These are phyloP conservation scores for Malurus splendens DNA, from an alignment of 2,797 vertebrate species.

Conservation along the genomic window DNA sequence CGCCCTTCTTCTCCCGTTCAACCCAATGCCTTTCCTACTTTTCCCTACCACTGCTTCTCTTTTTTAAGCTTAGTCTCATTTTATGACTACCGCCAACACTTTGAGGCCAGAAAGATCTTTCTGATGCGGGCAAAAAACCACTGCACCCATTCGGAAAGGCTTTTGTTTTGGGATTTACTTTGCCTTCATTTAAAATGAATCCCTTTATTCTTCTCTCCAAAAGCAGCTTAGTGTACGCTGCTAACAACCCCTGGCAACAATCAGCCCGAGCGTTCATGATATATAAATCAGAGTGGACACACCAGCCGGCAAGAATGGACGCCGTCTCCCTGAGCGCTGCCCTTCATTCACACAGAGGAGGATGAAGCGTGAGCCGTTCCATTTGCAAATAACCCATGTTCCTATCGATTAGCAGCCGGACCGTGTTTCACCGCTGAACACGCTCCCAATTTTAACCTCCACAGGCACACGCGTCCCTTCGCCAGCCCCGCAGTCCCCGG, in stretches of 20 bases:
- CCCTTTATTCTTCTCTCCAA: neutral
- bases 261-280: accelerated
- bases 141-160: neutral
- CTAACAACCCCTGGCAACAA: neutral
- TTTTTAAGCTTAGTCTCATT: neutral
- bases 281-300: neutral
- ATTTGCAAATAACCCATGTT: neutral
- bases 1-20: neutral
- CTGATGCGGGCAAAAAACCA: neutral
- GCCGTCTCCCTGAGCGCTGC: neutral
- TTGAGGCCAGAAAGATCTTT: neutral
- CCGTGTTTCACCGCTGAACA: neutral
- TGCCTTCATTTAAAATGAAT: accelerated
- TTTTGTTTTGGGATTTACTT: neutral
- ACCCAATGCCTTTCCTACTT: neutral
- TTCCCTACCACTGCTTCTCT: neutral
- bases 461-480: neutral
- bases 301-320: accelerated
- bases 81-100: neutral
- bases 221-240: accelerated
- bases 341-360: neutral
- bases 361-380: neutral
- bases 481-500: neutral
- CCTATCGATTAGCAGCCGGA: neutral
- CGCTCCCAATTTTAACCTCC: neutral